Evolutionary conservation across 1,140 invertebrate species (phyloP).

Genomic region (Drosophila virilis): DNA sequence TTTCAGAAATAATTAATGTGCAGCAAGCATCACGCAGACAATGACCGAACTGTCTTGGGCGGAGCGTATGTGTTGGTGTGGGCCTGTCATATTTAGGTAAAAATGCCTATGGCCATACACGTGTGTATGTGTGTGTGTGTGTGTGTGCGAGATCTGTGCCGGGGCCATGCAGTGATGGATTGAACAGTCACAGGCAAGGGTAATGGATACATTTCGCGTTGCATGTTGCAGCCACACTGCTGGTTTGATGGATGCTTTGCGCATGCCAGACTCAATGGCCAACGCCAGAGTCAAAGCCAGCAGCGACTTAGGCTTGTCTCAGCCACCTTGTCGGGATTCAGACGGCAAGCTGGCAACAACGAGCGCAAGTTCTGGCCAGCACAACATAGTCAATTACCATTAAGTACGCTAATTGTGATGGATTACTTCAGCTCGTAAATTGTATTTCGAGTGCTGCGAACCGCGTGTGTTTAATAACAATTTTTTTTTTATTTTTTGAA

Average conservation of each 20-base stretch:
- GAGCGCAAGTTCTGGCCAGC: constrained; percentile 7
- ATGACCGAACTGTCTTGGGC: neutral
- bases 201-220: constrained; percentile 1
- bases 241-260: constrained; percentile 38
- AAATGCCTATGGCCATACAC: neutral
- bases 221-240: constrained; percentile 16
- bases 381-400: neutral
- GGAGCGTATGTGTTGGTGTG: neutral
- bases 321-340: constrained; percentile 41
- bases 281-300: constrained; percentile 20
- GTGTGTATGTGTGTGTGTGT: neutral
- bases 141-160: constrained; percentile 4
- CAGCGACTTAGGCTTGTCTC: constrained; percentile 46
- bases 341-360: constrained; percentile 40
- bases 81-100: constrained; percentile 3
- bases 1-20: constrained; percentile 1
- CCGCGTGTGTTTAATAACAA: neutral
- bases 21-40: neutral
- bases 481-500: neutral
- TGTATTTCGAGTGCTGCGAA: neutral
- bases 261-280: constrained; percentile 39
- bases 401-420: constrained; percentile 2
- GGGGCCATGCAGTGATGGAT: constrained; percentile 1
- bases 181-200: neutral
- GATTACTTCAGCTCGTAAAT: constrained; percentile 2